phyloP scores from a whole-genome alignment of 1,140 invertebrate genomes.

The Dinothrombium tinctorium region DNA sequence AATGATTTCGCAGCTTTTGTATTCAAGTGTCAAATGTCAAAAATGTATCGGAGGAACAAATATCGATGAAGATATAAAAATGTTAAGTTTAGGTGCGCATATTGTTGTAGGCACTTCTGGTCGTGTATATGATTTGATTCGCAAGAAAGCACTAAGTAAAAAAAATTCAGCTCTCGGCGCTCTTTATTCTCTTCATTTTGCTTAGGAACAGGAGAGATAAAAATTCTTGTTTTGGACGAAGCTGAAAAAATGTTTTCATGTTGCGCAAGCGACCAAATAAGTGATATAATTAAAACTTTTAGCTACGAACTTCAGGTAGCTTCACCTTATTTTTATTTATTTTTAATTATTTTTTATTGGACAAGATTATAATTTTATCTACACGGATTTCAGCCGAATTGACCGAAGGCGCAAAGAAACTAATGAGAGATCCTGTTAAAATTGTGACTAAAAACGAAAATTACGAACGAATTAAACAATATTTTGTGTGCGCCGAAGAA shows the following conservation, averaged over 20 bases:
- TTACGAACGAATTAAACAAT: constrained; percentile 91
- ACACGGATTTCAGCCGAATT: constrained; percentile 18
- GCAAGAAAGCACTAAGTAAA: constrained; percentile 55
- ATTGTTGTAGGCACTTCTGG: constrained; percentile 97
- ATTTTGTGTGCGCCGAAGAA: constrained; percentile 78
- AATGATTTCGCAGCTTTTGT: constrained; percentile 88
- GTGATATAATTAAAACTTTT: constrained; percentile 87
- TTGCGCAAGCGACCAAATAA: constrained; percentile 99
- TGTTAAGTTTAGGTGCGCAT: constrained; percentile 73
- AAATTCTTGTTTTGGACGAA: constrained; percentile 96
- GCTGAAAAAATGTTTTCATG: constrained; percentile 99
- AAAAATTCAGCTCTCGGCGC: no score
- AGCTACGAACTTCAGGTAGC: constrained; percentile 63
- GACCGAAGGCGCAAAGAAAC: constrained; percentile 68
- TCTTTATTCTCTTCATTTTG: no score
- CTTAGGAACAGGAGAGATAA: constrained; percentile 53
- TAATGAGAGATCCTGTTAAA: constrained; percentile 84
- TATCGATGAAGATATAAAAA: constrained; percentile 82
- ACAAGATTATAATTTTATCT: constrained; percentile 16
- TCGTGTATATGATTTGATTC: constrained; percentile 94
- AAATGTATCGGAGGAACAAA: constrained; percentile 98
- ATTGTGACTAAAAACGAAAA: constrained; percentile 98
- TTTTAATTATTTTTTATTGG: no score
- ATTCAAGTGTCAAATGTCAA: constrained; percentile 69
- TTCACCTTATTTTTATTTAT: no score